Evolutionary conservation across 1,140 invertebrate genomes (phyloP).

Genomic region (Periplaneta americana): DNA sequence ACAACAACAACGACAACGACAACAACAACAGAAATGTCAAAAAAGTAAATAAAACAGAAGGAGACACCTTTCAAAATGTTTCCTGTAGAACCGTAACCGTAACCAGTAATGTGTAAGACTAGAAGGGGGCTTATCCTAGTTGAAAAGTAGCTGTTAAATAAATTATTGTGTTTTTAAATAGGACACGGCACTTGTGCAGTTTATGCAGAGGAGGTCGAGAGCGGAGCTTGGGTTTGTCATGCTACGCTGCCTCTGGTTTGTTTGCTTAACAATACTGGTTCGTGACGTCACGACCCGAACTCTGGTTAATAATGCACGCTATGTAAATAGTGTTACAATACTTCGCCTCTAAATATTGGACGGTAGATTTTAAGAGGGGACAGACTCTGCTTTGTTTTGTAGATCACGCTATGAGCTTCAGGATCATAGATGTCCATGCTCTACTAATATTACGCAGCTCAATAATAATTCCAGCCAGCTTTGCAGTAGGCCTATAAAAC

Average conservation of each 20-base stretch:
- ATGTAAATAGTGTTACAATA: not conserved
- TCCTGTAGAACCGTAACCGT: too few relatives aligned
- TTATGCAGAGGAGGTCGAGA: not conserved
- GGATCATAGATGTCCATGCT: not conserved
- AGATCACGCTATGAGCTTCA: not conserved
- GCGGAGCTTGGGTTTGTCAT: too few relatives aligned
- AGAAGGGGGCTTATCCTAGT: too few relatives aligned
- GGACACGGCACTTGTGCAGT: not conserved
- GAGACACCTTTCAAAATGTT: too few relatives aligned
- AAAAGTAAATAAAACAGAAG: too few relatives aligned
- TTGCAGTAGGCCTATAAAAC: too few relatives aligned
- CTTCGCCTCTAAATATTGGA: not conserved
- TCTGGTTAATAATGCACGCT: not conserved
- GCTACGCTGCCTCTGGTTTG: not conserved
- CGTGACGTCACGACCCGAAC: not conserved
- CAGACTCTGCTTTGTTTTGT: not conserved
- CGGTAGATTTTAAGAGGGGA: not conserved
- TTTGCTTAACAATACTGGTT: not conserved
- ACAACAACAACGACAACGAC: too few relatives aligned
- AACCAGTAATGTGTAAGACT: too few relatives aligned
- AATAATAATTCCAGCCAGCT: too few relatives aligned
- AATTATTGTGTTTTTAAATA: too few relatives aligned
- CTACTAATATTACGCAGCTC: not conserved
- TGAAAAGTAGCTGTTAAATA: too few relatives aligned
- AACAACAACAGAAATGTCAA: too few relatives aligned